phyloP scores from a whole-genome alignment of 2,888 invertebrate genomes.

The Torymus texanus region DNA sequence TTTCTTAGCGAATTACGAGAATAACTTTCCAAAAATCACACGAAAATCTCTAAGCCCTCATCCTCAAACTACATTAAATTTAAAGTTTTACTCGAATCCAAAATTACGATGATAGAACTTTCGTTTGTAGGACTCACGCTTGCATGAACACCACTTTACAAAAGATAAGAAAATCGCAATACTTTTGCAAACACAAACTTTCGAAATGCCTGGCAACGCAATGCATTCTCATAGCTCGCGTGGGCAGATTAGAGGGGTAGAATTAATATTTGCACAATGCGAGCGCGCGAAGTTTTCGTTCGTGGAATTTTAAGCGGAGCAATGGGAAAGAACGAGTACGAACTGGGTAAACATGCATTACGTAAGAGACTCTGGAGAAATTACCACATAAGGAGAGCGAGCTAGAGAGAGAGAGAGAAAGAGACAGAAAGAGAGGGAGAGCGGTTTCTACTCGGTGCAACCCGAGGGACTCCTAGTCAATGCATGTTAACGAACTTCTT shows the following conservation, averaged over 20 bases:
- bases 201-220: too few species aligned
- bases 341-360: constrained; percentile 46
- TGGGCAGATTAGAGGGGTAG: constrained; percentile 20
- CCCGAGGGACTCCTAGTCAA: constrained; percentile 35
- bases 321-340: constrained; percentile 2
- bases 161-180: constrained; percentile 21
- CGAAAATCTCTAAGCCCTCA: too few species aligned
- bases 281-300: neutral
- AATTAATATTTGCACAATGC: constrained; percentile 31
- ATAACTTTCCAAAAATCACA: too few species aligned
- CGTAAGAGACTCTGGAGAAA: constrained; percentile 48
- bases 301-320: constrained; percentile 15
- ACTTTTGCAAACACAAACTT: neutral
- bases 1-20: too few species aligned
- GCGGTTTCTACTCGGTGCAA: too few species aligned
- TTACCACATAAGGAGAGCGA: constrained; percentile 40
- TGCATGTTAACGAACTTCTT: constrained; percentile 50
- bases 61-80: too few species aligned
- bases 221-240: constrained; percentile 9
- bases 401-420: neutral
- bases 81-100: neutral
- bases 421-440: too few species aligned
- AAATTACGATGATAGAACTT: constrained; percentile 13
- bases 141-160: neutral
- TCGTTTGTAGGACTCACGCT: neutral